Conservation (phyloP, 1,140 invertebrate species). For the Penaeus indicus region DNA sequence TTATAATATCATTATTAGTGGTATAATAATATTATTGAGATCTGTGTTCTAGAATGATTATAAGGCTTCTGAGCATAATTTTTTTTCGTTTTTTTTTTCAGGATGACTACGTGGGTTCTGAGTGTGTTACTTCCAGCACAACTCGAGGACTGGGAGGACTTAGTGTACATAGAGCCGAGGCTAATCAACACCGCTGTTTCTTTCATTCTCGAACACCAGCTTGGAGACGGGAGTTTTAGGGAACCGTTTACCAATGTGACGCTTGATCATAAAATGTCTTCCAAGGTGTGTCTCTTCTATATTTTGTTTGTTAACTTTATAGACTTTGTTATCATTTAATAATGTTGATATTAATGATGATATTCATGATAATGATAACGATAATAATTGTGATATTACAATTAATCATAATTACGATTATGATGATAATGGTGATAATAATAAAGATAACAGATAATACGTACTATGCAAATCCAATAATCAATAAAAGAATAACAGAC, state of each 20-base stretch:
- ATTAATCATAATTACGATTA: too few relatives aligned
- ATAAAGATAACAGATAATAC: too few relatives aligned
- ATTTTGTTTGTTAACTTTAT: background rate
- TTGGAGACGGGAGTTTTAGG: constrained; percentile 71
- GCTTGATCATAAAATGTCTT: constrained; percentile 67
- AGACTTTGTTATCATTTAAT: background rate
- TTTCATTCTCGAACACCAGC: constrained; percentile 72
- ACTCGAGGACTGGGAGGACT: constrained; percentile 74
- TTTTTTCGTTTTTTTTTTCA: constrained; percentile 46
- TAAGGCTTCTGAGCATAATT: too few relatives aligned
- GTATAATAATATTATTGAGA: too few relatives aligned
- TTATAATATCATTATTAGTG: too few relatives aligned
- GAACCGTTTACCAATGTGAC: constrained; percentile 61
- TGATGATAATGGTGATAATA: too few relatives aligned
- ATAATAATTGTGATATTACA: too few relatives aligned
- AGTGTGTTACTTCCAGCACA: constrained; percentile 70
- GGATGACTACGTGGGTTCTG: constrained; percentile 73
- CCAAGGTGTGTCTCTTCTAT: constrained; percentile 59
- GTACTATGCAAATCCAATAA: too few relatives aligned
- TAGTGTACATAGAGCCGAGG: constrained; percentile 71
- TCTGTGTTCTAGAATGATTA: too few relatives aligned
- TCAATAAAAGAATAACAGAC: too few relatives aligned
- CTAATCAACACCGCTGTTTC: constrained; percentile 69
- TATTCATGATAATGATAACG: too few relatives aligned
- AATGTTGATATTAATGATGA: too few relatives aligned